A percentile compares a stretch with the other conserved stretches of the same genome.
Evolutionary conservation across 2,113 vertebrate species (phyloP).

Genomic region (Electrona antarctica): DNA sequence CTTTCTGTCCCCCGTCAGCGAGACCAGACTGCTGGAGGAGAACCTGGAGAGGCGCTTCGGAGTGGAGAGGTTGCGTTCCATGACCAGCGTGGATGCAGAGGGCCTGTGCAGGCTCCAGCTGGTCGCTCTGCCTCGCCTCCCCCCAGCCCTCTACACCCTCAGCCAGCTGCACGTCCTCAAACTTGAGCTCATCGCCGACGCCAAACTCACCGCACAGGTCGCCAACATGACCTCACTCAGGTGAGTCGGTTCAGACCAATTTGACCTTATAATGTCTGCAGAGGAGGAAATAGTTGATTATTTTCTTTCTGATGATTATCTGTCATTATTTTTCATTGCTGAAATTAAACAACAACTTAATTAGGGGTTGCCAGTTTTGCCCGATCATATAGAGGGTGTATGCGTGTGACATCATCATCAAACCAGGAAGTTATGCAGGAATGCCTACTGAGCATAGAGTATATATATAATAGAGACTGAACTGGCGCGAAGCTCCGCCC

Average conservation of each 20-base stretch:
- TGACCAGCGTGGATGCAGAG: conserved; percentile 58
- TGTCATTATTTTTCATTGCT: no score
- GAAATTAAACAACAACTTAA: no score
- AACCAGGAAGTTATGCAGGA: no score
- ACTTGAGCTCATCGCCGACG: conserved; percentile 77
- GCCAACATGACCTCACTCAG: conserved; percentile 76
- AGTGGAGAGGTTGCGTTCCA: conserved; percentile 67
- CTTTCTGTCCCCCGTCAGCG: conserved; percentile 82
- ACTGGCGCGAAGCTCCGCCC: no score
- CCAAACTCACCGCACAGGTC: conserved; percentile 74
- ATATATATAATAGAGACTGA: no score
- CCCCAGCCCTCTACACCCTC: conserved; percentile 76
- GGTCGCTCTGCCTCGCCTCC: conserved; percentile 77
- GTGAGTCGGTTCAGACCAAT: conserved; percentile 35
- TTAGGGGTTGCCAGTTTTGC: no score
- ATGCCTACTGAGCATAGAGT: no score
- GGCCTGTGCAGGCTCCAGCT: conserved; percentile 73
- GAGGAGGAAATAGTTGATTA: no score
- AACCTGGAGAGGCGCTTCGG: conserved; percentile 74
- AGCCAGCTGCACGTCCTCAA: conserved; percentile 77
- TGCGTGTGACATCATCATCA: no score
- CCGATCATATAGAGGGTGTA: no score
- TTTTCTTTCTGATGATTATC: no score
- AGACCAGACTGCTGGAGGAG: conserved; percentile 77
- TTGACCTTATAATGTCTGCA: no score